Evolutionary conservation across 2,797 vertebrate species (phyloP), one percentile per base, ranked within the genome.

Genomic region (Diplodus sargus): DNA sequence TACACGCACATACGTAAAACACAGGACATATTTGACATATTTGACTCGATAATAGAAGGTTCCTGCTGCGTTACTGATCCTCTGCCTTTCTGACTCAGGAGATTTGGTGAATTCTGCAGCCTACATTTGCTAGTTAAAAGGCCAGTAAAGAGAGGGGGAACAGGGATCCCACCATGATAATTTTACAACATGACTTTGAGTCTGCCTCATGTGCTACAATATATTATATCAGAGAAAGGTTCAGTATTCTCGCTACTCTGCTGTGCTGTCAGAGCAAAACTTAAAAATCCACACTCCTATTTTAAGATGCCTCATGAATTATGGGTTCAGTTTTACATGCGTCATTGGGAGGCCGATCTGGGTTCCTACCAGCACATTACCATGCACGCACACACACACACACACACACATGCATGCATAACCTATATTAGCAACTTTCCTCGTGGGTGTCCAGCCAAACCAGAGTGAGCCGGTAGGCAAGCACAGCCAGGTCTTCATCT

Each of bases 251-350:
- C 25, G 4, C 53, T 53, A 6, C 58, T 79, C 58, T 43, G 53
- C 64, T 30, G 20, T 9, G 45, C n/a, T 73, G 16, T 85, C 66
- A 58, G 47, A 57, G 56, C 45, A 76, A 28, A 39, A 78, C 22
- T 75, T 39, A 28, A 84, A 79, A 82, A 78, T 61, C 49, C 42
- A 60, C 68, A 30, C 59, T 58, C 56, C 90, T 93, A 94, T 93
- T 91, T 93, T 85, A 82, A 83, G 87, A 84, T 66, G 59, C 70
- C 74, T 85, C 63, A 82, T 93, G 76, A 87, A 90, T 92, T 92
- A 91, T 89, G 70, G 58, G 74, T 74, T 67, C 63, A 66, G 78
- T 83, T 83, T 85, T 75, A 85, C 89, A 81, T 94, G 93, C 89
- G 86, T 94, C 92, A 95, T 49, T 79, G 79, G 67, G 85, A 88